Conservation (phyloP, 2,888 invertebrate genomes). For the Drosophila dives region DNA sequence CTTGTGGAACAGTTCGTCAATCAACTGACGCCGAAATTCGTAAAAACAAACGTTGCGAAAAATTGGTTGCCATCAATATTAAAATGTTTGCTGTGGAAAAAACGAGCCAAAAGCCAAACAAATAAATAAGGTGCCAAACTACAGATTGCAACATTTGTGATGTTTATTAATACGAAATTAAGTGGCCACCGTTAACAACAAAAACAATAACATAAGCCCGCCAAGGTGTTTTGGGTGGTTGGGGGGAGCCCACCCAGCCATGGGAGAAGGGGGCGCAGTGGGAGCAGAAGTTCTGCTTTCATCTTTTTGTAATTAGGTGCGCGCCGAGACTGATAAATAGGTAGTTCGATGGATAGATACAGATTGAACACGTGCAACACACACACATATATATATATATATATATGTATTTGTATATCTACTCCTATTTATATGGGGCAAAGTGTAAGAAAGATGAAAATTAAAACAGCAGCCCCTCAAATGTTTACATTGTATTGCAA, state of each 20-base stretch:
- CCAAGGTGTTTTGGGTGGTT: slow-evolving; percentile 61
- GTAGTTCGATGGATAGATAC: slow-evolving; percentile 60
- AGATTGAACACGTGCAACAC: slow-evolving; percentile 51
- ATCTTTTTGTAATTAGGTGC: slow-evolving; percentile 78
- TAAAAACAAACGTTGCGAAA: slow-evolving; percentile 60
- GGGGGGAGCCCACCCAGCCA: slow-evolving; percentile 51
- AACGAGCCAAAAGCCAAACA: slow-evolving; percentile 50
- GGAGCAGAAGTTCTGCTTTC: slow-evolving; percentile 73
- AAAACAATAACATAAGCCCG: slow-evolving; percentile 30
- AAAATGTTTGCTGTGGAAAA: slow-evolving; percentile 49
- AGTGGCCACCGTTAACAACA: slow-evolving; percentile 68
- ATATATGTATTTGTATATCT: not conserved
- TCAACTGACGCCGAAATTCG: slow-evolving; percentile 55
- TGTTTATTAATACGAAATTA: slow-evolving; percentile 79
- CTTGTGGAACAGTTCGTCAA: slow-evolving; percentile 67
- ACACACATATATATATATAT: not conserved
- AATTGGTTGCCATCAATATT: slow-evolving; percentile 56
- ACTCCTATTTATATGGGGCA: slow-evolving; percentile 44
- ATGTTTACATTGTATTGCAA: slow-evolving; percentile 63
- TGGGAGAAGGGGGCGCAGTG: slow-evolving; percentile 4
- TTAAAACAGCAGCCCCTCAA: slow-evolving; percentile 60
- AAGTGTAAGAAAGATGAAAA: slow-evolving; percentile 67
- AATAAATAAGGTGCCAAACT: slow-evolving; percentile 78
- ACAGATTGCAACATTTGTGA: slow-evolving; percentile 77
- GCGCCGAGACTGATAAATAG: slow-evolving; percentile 76